Evolutionary conservation across 2,113 vertebrate genomes (phyloP), one percentile per base, ranked within the genome.

Genomic region (rat (Rattus norvegicus)): DNA sequence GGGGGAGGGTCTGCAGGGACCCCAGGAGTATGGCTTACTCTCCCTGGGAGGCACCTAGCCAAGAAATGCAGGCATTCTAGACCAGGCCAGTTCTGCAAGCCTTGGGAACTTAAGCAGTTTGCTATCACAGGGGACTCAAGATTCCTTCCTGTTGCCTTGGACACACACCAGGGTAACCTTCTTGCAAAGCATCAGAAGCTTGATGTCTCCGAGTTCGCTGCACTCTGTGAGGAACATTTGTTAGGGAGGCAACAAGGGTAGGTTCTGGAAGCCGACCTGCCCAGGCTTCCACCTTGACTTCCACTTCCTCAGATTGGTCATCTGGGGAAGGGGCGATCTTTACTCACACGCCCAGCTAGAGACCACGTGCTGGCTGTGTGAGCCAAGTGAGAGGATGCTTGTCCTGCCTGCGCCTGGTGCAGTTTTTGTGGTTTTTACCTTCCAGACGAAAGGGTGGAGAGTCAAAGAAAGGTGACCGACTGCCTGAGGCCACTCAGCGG

Each of bases 101-200:
- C 80, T 73, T 81, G 52, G 83, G 65, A 93, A 77, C 86, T 28
- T 81, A 56, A 73, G 72, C 52, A 28, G 88, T 93, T 84, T 72
- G 91, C 33, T 95, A 85, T 96, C 54, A 30, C 2, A 5, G 70
- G 90, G 70, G 36, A 95, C 59, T 93, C 52, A 54, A 92, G 91
- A 81, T 90, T 49, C 36, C 20, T 92, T 95, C 47, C 95, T 88
- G 67, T 93, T 96, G 91, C 81, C 73, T 95, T 95, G 86, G 86
- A 85, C 59, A 73, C 73, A n/a, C 39, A 43, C 81, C 89, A 76
- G 91, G 92, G 94, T 95, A 54, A 36, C 43, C 86, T 95, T 88
- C 86, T 95, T 88, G 56, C 75, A 77, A 90, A 91, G 70, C 16
- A 1, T 52, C 95, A 86, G 75, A 90, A 84, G 56, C 59, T 4